A percentile compares a stretch with the other conserved stretches of the same genome.
Conservation (phyloP, 1,140 invertebrate species). For the Tetraneura akinire region DNA sequence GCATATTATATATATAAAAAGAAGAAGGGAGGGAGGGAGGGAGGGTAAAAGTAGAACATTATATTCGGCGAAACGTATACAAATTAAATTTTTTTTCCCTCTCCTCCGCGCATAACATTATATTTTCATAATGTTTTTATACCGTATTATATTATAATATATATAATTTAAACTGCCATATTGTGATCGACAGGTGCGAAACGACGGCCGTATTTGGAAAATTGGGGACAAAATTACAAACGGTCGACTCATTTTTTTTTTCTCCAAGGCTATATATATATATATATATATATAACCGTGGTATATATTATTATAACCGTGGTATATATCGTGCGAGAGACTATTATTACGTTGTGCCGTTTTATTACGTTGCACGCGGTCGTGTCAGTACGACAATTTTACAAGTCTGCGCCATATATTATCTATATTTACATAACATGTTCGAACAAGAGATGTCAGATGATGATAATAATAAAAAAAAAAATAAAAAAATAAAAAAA, state of each 20-base stretch:
- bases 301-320: too few relatives aligned
- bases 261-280: too few relatives aligned
- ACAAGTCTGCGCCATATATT: constrained; percentile 48
- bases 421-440: constrained; percentile 51
- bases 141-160: constrained; percentile 10
- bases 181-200: constrained; percentile 12
- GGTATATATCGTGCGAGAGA: constrained; percentile 17
- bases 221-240: neutral
- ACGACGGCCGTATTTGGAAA: neutral
- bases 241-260: neutral
- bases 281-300: too few relatives aligned
- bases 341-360: constrained; percentile 31
- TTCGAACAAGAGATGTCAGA: constrained; percentile 49
- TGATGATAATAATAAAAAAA: constrained; percentile 50
- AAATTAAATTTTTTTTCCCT: constrained; percentile 10
- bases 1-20: neutral
- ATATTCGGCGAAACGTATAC: constrained; percentile 4
- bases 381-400: constrained; percentile 50
- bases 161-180: neutral
- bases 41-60: neutral
- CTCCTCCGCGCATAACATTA: neutral
- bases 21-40: neutral
- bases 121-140: neutral
- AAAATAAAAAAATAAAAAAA: constrained; percentile 6
- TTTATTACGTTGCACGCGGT: constrained; percentile 43